Evolutionary conservation across 2,797 vertebrate species (phyloP), one percentile per base, ranked within the genome.

Genomic region (Urosaurus nigricauda): DNA sequence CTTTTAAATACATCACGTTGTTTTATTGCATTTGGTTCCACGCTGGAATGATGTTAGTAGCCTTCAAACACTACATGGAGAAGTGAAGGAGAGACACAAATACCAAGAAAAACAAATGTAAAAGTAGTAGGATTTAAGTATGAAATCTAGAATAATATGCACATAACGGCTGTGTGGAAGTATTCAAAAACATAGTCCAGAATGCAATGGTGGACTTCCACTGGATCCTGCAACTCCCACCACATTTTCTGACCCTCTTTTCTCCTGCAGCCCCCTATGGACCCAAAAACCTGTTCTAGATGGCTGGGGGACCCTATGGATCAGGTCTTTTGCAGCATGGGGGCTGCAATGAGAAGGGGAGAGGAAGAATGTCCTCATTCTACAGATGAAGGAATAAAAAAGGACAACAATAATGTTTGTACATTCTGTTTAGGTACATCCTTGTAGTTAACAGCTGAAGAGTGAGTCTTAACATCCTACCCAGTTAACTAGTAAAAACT

Each of bases 331-430:
- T 8, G 7, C 21, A 65, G 26, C 63, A 29, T 60, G 26, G 24
- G 24, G 63, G 24, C 63, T 29, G 8, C 26, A 29, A 7, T 65
- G 63, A 26, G 26, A 65, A 65, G 63, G 63, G 6, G 63, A 65
- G 7, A 13, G 24, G 63, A 65, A 65, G 58, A 65, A 65, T 65
- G 26, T 65, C 26, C 26, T 7, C 26, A 65, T 65, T 65, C 2
- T 2, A 29, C 63, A 29, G 63, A 26, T 65, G 8, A 11, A 29
- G 63, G 24, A 65, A 65, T 29, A 65, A 24, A 65, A 65, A 65
- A 60, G 58, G 24, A 65, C 63, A 65, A 87, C 79, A 89, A 87
- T 5, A 74, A 68, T 35, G 47, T 90, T 56, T n/a, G 89, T 79
- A 37, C 53, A 77, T 19, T 73, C 29, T 90, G 43, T 24, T n/a